Evolutionary conservation across 2,797 vertebrate species (phyloP).

Genomic region (Florisuga fusca): DNA sequence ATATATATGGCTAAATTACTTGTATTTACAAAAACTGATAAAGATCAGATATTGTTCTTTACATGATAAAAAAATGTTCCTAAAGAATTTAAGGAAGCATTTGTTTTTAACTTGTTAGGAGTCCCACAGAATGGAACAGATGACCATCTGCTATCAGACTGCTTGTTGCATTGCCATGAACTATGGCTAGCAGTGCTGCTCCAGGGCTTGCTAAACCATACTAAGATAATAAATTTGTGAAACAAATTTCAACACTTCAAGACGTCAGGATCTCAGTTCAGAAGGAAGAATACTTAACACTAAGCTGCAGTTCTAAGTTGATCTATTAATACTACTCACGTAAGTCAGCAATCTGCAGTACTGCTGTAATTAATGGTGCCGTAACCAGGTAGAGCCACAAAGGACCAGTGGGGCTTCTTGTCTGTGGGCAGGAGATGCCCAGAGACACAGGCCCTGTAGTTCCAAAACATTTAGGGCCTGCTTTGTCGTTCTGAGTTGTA

Average conservation of each 20-base stretch:
- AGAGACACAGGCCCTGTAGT: background rate
- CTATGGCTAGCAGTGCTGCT: background rate
- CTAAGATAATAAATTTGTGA: background rate
- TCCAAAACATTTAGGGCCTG: background rate
- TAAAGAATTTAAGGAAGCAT: background rate
- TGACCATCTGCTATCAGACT: background rate
- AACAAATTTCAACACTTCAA: background rate
- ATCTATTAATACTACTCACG: rapidly evolving
- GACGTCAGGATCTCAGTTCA: background rate
- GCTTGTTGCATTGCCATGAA: background rate
- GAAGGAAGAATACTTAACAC: background rate
- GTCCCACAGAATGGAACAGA: background rate
- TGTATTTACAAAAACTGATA: background rate
- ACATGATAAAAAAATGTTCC: background rate
- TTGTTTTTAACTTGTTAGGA: background rate
- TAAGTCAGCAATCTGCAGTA: background rate
- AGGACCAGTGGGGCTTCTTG: background rate
- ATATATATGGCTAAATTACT: background rate
- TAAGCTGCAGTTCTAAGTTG: background rate
- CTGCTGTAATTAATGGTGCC: background rate
- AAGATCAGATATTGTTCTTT: background rate
- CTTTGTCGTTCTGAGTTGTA: background rate
- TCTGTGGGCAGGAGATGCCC: background rate
- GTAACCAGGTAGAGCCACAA: background rate
- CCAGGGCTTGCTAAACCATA: background rate